Conservation (phyloP, 2,888 invertebrate genomes). For the Polylopha cassiicola region DNA sequence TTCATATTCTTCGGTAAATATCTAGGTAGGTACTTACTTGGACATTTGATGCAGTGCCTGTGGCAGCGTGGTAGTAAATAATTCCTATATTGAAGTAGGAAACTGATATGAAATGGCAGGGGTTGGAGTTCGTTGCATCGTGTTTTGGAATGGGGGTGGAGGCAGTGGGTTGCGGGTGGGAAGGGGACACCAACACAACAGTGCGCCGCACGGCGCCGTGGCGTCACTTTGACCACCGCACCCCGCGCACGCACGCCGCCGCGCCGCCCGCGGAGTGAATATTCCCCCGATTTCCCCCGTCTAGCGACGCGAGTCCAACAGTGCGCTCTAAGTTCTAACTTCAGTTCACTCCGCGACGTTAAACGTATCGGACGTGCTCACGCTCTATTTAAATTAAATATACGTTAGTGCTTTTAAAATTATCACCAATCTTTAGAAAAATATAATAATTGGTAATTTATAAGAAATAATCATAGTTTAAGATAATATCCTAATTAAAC, state of each 20-base stretch:
- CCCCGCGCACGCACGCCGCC: slow-evolving; percentile 40
- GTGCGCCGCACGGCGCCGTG: slow-evolving; percentile 32
- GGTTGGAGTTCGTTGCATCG: slow-evolving; percentile 33
- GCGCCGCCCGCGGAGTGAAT: slow-evolving; percentile 43
- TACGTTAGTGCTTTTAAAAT: slow-evolving; percentile 43
- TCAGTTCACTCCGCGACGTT: slow-evolving; percentile 67
- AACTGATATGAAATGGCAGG: slow-evolving; percentile 20
- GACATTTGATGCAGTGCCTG: no score
- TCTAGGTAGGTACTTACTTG: no score
- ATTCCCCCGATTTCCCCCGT: slow-evolving; percentile 65
- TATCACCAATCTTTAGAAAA: slow-evolving; percentile 49
- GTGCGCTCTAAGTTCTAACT: slow-evolving; percentile 28
- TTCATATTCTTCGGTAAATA: no score
- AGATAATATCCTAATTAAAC: no score
- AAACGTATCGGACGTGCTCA: slow-evolving; percentile 49
- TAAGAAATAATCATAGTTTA: slow-evolving; percentile 51
- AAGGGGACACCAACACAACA: slow-evolving; percentile 29
- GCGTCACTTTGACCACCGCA: slow-evolving; percentile 26
- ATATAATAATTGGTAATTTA: slow-evolving; percentile 31
- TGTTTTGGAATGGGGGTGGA: slow-evolving; percentile 30
- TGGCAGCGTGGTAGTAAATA: no score
- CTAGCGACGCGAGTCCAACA: slow-evolving; percentile 56
- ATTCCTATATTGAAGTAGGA: slow-evolving; percentile 2
- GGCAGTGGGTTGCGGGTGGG: slow-evolving; percentile 26
- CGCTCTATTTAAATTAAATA: slow-evolving; percentile 34